phyloP scores from a whole-genome alignment of 2,888 invertebrate genomes.

The Sphecodes monilicornis region DNA sequence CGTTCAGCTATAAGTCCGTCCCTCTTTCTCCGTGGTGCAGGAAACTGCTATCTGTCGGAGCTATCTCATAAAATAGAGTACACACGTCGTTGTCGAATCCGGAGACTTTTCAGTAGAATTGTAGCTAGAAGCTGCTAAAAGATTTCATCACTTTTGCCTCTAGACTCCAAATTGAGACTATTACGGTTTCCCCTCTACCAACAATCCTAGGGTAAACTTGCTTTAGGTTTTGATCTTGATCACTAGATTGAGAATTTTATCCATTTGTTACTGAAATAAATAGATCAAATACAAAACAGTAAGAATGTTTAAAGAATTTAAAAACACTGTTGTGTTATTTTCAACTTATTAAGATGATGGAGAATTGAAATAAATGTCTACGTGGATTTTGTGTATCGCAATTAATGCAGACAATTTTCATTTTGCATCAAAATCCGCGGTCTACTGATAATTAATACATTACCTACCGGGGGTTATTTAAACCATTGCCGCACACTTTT shows the following conservation, averaged over 20 bases:
- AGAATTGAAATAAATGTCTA: too few relatives aligned
- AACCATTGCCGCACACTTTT: too few relatives aligned
- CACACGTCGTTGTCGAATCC: slow-evolving; percentile 56
- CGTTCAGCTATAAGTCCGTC: slow-evolving; percentile 20
- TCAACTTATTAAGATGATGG: too few relatives aligned
- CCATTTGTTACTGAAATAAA: too few relatives aligned
- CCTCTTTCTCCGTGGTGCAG: slow-evolving; percentile 54
- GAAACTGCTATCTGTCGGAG: slow-evolving; percentile 69
- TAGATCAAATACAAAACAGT: too few relatives aligned
- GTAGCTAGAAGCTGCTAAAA: slow-evolving; percentile 58
- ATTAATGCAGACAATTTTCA: too few relatives aligned
- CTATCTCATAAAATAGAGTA: slow-evolving; percentile 67
- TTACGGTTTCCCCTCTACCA: not conserved
- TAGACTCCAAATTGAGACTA: not conserved
- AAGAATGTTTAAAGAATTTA: too few relatives aligned
- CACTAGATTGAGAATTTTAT: not conserved
- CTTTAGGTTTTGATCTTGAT: not conserved
- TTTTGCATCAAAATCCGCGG: too few relatives aligned
- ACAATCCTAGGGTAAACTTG: not conserved
- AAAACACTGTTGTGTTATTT: too few relatives aligned
- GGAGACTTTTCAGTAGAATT: slow-evolving; percentile 41
- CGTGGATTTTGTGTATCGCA: too few relatives aligned
- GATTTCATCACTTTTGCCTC: slow-evolving; percentile 45
- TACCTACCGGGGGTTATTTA: too few relatives aligned
- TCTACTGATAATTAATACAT: too few relatives aligned